Evolutionary conservation across 2,797 vertebrate species (phyloP).

Genomic region (Notolabrus celidotus): DNA sequence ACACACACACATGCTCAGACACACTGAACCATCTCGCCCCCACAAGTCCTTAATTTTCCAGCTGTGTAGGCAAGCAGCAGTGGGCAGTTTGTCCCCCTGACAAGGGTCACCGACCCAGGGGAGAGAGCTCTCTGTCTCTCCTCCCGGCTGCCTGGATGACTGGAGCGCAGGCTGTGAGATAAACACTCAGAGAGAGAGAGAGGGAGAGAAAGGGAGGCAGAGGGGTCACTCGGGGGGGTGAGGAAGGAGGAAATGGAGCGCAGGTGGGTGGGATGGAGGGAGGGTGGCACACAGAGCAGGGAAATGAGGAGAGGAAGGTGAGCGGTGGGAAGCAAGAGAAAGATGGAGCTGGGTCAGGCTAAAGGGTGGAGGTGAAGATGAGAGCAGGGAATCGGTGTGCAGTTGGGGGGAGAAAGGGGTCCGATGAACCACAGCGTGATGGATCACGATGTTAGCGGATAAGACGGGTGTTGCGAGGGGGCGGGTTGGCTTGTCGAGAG

Average conservation of each 20-base stretch:
- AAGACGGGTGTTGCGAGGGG: constrained; percentile 68
- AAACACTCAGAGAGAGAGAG: constrained; percentile 57
- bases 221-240: constrained; percentile 6
- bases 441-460: constrained; percentile 77
- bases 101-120: constrained; percentile 73
- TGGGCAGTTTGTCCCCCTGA: constrained; percentile 77
- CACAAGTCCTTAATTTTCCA: constrained; percentile 80
- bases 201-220: constrained; percentile 16
- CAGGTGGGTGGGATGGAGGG: constrained; percentile 43
- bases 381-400: constrained; percentile 20
- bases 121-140: constrained; percentile 58
- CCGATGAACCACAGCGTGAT: constrained; percentile 71
- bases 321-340: constrained; percentile 39
- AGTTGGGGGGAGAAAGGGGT: constrained; percentile 4
- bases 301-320: constrained; percentile 51
- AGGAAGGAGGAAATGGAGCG: constrained; percentile 43
- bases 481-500: constrained; percentile 65
- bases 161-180: constrained; percentile 55
- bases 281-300: constrained; percentile 24
- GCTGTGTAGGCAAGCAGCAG: constrained; percentile 76
- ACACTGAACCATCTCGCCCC: constrained; percentile 61
- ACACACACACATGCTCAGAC: constrained; percentile 18
- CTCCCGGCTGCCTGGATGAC: constrained; percentile 51
- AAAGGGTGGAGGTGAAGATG: constrained; percentile 62
- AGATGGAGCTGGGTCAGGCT: constrained; percentile 56